A percentile compares a stretch with the other conserved stretches of the same genome.
Conservation (phyloP, 2,797 vertebrate genomes). For the Urophycis tenuis region DNA sequence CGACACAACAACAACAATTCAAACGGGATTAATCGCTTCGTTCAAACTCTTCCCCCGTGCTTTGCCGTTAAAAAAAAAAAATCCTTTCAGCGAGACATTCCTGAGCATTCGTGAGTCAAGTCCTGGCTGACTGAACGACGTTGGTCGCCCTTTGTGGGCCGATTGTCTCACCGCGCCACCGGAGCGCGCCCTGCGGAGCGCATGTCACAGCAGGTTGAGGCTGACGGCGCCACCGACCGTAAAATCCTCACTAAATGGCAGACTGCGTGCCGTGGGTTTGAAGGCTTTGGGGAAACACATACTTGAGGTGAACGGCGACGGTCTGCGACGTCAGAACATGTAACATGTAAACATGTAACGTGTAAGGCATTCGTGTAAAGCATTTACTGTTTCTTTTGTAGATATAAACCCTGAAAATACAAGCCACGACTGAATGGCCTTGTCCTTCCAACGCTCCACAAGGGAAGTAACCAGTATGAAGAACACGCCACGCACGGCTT, state of each 20-base stretch:
- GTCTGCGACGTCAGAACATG: not conserved
- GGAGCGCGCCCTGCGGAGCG: not conserved
- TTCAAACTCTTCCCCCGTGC: not conserved
- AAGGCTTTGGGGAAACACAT: not conserved
- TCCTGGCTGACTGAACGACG: not conserved
- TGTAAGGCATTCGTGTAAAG: not conserved
- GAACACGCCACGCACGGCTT: not conserved
- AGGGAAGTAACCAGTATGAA: not conserved
- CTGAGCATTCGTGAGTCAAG: not conserved
- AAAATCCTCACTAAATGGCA: not conserved
- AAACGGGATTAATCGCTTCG: too few species aligned
- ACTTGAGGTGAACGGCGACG: too few species aligned
- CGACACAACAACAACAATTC: not conserved
- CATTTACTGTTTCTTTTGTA: not conserved
- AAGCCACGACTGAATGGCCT: not conserved
- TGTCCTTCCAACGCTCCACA: not conserved
- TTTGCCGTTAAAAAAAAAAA: not conserved
- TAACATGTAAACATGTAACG: too few species aligned
- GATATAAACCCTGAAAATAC: not conserved
- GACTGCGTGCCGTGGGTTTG: not conserved
- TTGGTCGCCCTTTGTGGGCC: not conserved
- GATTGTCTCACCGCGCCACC: not conserved
- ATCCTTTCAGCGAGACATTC: not conserved
- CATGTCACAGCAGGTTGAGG: not conserved
- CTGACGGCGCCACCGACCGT: not conserved